Conservation (phyloP, 2,888 invertebrate species). For the Morpho helenor region DNA sequence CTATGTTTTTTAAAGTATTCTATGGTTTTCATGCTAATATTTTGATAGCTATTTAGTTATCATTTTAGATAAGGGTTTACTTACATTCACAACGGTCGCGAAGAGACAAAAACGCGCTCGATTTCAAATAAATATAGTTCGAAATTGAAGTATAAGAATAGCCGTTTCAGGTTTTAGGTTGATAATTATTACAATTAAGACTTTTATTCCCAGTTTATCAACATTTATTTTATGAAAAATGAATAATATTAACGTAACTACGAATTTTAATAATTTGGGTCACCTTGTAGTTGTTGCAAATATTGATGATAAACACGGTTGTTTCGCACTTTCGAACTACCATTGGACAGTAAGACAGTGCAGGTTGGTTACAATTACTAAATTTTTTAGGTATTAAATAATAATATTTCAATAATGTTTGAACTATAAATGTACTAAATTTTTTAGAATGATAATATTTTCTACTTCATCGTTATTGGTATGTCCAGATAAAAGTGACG, state of each 20-base stretch:
- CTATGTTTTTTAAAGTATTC: too few relatives aligned
- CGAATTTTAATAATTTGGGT: slow-evolving; percentile 46
- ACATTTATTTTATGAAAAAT: slow-evolving; percentile 14
- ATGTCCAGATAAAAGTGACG: slow-evolving; percentile 58
- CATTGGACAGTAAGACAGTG: slow-evolving; percentile 74
- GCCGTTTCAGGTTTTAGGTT: too few relatives aligned
- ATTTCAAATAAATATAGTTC: too few relatives aligned
- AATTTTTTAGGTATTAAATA: too few relatives aligned
- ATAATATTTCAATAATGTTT: background rate
- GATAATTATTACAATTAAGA: background rate
- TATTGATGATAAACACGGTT: slow-evolving; percentile 63
- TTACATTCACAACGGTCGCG: too few relatives aligned
- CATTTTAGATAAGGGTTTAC: too few relatives aligned
- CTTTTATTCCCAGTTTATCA: background rate
- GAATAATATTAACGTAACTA: slow-evolving; percentile 40
- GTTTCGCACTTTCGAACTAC: slow-evolving; percentile 65
- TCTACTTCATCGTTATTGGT: slow-evolving; percentile 62
- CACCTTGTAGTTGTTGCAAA: slow-evolving; percentile 57
- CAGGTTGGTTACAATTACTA: slow-evolving; percentile 40
- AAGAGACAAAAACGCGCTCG: too few relatives aligned
- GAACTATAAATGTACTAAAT: background rate
- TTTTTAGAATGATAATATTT: slow-evolving; percentile 65
- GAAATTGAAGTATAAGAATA: too few relatives aligned
- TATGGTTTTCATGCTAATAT: too few relatives aligned
- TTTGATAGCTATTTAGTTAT: too few relatives aligned